These are phyloP conservation scores for Columba guinea DNA, from an alignment of 2,797 vertebrate genomes.

Conservation along the genomic window DNA sequence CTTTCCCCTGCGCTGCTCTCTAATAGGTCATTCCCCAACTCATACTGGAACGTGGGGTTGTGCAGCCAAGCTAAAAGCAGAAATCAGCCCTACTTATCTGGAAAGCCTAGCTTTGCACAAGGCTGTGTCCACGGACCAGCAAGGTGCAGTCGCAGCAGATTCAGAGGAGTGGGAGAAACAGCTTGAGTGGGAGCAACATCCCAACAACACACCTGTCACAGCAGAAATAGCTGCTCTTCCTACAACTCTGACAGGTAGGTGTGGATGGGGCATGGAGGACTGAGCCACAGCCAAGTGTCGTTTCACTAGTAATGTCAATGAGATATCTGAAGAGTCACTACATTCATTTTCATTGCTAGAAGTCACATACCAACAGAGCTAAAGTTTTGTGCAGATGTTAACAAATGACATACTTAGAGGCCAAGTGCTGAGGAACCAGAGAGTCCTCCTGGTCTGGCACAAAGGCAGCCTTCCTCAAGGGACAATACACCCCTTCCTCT, in stretches of 20 bases:
- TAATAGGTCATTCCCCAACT: no score
- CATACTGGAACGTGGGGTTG: no score
- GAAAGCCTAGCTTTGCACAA: neutral
- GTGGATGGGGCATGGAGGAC: neutral
- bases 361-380: neutral
- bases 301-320: neutral
- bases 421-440: neutral
- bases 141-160: neutral
- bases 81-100: neutral
- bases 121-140: neutral
- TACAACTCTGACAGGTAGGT: neutral
- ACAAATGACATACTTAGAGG: neutral
- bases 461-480: neutral
- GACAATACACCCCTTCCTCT: neutral
- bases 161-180: neutral
- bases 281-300: neutral
- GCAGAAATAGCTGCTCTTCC: neutral
- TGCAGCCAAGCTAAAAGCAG: neutral
- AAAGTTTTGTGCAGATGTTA: neutral
- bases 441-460: neutral
- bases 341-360: neutral
- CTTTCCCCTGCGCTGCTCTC: no score
- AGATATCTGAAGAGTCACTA: neutral
- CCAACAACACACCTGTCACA: neutral
- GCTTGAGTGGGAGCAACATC: fast-evolving